Evolutionary conservation across 2,888 invertebrate species (phyloP).

Genomic region (Lepeophtheirus nordmannii): DNA sequence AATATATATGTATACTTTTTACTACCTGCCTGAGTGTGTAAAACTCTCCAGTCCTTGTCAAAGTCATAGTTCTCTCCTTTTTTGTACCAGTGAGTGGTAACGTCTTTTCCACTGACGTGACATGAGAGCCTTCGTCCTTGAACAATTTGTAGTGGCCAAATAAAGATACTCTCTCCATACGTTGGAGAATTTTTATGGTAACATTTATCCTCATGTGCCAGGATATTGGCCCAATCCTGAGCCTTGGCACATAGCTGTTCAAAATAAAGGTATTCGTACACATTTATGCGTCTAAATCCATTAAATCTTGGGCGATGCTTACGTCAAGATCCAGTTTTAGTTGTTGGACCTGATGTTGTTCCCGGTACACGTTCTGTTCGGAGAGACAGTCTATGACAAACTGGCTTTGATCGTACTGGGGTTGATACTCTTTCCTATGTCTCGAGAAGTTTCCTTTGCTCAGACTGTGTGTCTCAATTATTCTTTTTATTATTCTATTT

Average conservation of each 20-base stretch:
- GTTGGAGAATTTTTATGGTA: conserved; percentile 13
- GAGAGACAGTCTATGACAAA: not conserved
- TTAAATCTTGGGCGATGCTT: not conserved
- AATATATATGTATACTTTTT: not conserved
- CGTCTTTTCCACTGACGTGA: conserved; percentile 11
- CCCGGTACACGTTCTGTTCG: not conserved
- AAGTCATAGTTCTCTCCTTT: not conserved
- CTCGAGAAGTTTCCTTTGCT: not conserved
- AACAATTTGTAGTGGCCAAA: not conserved
- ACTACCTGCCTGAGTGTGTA: conserved; percentile 20
- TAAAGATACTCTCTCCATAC: conserved; percentile 10
- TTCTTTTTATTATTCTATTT: not conserved
- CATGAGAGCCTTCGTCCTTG: not conserved
- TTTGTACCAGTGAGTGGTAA: conserved; percentile 16
- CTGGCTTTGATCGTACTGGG: not conserved
- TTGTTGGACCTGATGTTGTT: not conserved
- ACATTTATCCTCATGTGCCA: conserved; percentile 15
- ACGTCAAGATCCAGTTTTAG: not conserved
- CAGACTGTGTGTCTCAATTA: not conserved
- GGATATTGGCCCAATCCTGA: conserved; percentile 19
- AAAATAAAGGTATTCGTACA: not conserved
- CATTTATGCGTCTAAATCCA: not conserved
- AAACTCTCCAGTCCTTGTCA: conserved; percentile 2
- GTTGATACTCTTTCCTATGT: not conserved
- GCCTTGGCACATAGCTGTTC: conserved; percentile 7